Base-by-base conservation (phyloP, 2,113 vertebrate species). In the Thalassoma bifasciatum region DNA sequence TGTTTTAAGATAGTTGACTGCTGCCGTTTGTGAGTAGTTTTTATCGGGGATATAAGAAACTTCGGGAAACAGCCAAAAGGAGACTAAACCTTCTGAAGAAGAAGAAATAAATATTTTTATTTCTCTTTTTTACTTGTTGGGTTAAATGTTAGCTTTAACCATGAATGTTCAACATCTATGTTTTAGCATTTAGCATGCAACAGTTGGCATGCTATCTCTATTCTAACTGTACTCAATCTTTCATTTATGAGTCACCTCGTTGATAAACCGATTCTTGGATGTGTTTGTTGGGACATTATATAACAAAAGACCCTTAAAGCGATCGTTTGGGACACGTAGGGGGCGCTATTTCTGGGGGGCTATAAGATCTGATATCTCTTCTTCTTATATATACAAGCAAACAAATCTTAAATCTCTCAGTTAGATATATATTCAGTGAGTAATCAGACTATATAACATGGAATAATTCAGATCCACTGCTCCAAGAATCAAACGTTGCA, bases 401-500 rank as follows among this genome's bases (percentile, higher is more conserved):
- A 66, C 62, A 63, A 22, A 71, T n/a, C 51, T 34, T 63, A 19
- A 12, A 14, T 10, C 38, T 51, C 16, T 44, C 36, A 10, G 26
- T 7, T 13, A 8, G 71, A 44, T n/a, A n/a, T n/a, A n/a, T 40
- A 52, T 26, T 0, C n/a, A 24, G 13, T 36, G 30, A 30, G 22
- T 8, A 56, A 16, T 8, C 0, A 38, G 3, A 9, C 21, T 16
- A 60, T 34, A 11, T n/a, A 47, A 16, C 10, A 30, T 13, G 24
- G 40, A 40, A 19, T 1, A 37, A 51, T 14, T 52, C 47, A 60
- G 38, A 40, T 60, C 56, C 79, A 23, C 36, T 19, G 4, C 13
- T n/a, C 10, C 26, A 24, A 42, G 44, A 72, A 59, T 73, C 42
- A 66, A 21, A 21, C 54, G 76, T 87, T 88, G 81, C 86, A 89